phyloP scores from a whole-genome alignment of 2,797 vertebrate species.

The Triplophysa bombifrons region DNA sequence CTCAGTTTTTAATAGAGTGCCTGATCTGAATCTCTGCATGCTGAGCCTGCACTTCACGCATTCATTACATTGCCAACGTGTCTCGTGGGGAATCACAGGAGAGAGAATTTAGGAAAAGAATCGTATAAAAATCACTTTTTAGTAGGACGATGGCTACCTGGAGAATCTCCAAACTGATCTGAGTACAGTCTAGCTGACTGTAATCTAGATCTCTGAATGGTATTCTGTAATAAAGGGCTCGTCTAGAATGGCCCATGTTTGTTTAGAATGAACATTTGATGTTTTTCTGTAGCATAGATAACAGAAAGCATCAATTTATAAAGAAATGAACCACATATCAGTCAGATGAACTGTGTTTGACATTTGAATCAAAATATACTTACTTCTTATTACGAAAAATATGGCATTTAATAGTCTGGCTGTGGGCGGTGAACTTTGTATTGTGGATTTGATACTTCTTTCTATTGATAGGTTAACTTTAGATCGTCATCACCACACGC shows the following conservation, averaged over 20 bases:
- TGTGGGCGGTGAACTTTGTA: constrained; percentile 31
- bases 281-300: background rate
- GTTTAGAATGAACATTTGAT: background rate
- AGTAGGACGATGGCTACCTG: constrained; percentile 22
- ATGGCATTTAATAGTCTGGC: background rate
- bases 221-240: constrained; percentile 7
- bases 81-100: constrained; percentile 50
- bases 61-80: constrained; percentile 36
- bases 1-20: constrained; percentile 60
- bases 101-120: constrained; percentile 41
- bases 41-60: constrained; percentile 58
- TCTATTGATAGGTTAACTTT: constrained; percentile 26
- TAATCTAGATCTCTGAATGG: background rate
- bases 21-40: constrained; percentile 59
- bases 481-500: constrained; percentile 17
- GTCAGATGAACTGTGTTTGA: constrained; percentile 17
- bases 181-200: background rate
- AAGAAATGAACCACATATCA: constrained; percentile 10
- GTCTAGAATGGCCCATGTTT: background rate
- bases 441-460: constrained; percentile 44
- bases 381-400: background rate
- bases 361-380: constrained; percentile 25
- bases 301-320: background rate
- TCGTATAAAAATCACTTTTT: constrained; percentile 27
- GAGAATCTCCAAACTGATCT: constrained; percentile 12